These are phyloP conservation scores for Zapus hudsonius DNA, from an alignment of 2,113 vertebrate species.

Conservation along the genomic window DNA sequence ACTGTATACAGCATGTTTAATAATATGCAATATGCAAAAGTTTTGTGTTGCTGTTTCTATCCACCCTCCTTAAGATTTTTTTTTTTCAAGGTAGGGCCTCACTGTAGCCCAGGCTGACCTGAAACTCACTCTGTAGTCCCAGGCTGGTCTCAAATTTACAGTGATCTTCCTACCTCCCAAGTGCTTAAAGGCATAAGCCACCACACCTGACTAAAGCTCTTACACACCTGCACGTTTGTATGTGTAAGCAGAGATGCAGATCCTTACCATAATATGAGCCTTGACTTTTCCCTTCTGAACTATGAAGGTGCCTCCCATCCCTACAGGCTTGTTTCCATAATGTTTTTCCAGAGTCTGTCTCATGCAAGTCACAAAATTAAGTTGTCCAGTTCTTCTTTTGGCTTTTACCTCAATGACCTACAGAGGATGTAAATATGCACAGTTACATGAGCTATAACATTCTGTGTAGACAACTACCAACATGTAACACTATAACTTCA, in stretches of 20 bases:
- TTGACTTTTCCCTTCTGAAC: constrained; percentile 96
- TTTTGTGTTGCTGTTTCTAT: too few relatives aligned
- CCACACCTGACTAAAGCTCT: too few relatives aligned
- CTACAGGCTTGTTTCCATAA: constrained; percentile 93
- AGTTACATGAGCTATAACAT: neutral
- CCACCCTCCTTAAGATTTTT: too few relatives aligned
- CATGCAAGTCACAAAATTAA: constrained; percentile 94
- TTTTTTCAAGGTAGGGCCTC: too few relatives aligned
- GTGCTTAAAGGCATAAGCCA: too few relatives aligned
- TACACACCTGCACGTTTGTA: too few relatives aligned
- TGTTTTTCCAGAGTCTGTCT: constrained; percentile 90
- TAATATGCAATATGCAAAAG: too few relatives aligned
- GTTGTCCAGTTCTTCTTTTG: constrained; percentile 90
- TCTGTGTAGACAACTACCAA: neutral
- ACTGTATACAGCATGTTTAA: too few relatives aligned
- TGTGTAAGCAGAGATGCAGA: neutral
- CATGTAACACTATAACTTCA: constrained; percentile 51
- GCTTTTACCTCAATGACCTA: constrained; percentile 95
- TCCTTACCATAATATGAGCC: constrained; percentile 95
- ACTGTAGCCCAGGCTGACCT: too few relatives aligned
- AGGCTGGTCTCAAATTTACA: too few relatives aligned
- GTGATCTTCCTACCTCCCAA: too few relatives aligned
- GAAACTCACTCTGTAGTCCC: too few relatives aligned
- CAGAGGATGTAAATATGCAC: constrained; percentile 46
- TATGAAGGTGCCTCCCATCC: constrained; percentile 95